Conservation (phyloP, 2,888 invertebrate species). For the Pyrrhia umbra region DNA sequence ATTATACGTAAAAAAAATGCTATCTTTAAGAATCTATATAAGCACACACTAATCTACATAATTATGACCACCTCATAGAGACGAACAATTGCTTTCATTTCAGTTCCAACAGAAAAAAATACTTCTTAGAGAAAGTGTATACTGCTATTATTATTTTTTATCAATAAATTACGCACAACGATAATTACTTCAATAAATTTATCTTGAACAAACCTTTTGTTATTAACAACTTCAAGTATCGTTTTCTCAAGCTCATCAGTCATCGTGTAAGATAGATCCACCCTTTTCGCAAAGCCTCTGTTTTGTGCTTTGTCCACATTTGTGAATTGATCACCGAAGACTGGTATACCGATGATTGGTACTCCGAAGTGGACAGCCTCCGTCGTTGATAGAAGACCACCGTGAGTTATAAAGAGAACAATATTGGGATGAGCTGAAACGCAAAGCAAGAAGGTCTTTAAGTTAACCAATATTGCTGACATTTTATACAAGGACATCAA, state of each 20-base stretch:
- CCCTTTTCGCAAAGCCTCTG: constrained; percentile 69
- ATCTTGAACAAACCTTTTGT: constrained; percentile 63
- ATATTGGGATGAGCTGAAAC: constrained; percentile 71
- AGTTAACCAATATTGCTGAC: no score
- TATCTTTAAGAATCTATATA: no score
- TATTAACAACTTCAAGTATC: constrained; percentile 59
- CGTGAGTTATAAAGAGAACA: constrained; percentile 71
- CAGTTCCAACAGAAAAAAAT: no score
- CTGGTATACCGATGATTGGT: constrained; percentile 74
- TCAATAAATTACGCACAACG: no score
- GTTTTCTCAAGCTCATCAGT: constrained; percentile 61
- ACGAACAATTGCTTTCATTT: no score
- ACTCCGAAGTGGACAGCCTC: constrained; percentile 73
- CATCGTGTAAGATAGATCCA: constrained; percentile 65
- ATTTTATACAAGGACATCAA: no score
- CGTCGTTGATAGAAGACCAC: constrained; percentile 72
- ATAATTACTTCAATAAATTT: neutral
- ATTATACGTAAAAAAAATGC: no score
- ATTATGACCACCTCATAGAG: no score
- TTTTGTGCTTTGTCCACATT: constrained; percentile 66
- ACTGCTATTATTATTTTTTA: no score
- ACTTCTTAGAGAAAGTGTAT: no score
- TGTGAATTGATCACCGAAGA: constrained; percentile 71
- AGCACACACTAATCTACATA: no score
- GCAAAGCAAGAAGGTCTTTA: neutral